phyloP scores from a whole-genome alignment of 2,113 vertebrate genomes.

The Semnornis frantzii region DNA sequence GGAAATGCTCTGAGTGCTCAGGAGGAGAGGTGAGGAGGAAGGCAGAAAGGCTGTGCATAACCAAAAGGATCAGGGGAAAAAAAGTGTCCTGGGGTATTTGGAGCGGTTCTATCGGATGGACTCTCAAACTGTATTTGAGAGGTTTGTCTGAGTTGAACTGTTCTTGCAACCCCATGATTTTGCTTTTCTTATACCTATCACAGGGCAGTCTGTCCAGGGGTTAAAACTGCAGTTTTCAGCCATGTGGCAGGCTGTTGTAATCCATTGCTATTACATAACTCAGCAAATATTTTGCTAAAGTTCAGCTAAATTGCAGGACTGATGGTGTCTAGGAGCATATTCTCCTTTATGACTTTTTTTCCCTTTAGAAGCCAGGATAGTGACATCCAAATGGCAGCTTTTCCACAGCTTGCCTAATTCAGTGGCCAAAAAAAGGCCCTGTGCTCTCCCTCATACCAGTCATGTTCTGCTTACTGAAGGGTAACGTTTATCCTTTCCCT shows the following conservation, averaged over 20 bases:
- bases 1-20: not conserved
- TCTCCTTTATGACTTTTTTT: not conserved
- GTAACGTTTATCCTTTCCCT: not conserved
- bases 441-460: not conserved
- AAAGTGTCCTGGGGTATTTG: not conserved
- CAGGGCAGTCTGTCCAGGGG: not conserved
- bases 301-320: constrained; percentile 38
- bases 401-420: not conserved
- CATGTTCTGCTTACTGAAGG: not conserved
- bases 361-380: not conserved
- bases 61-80: not conserved
- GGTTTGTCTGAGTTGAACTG: not conserved
- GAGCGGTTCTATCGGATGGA: not conserved
- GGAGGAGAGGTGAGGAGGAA: not conserved
- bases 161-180: not conserved
- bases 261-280: constrained; percentile 22
- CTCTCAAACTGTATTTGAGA: not conserved
- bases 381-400: not conserved
- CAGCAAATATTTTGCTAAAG: constrained; percentile 58
- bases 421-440: not conserved
- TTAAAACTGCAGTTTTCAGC: constrained; percentile 41
- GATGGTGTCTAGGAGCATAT: not conserved
- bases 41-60: not conserved
- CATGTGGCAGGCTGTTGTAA: constrained; percentile 42
- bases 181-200: not conserved